These are phyloP conservation scores for Drosophila recens DNA, from an alignment of 2,888 invertebrate genomes.

Conservation along the genomic window DNA sequence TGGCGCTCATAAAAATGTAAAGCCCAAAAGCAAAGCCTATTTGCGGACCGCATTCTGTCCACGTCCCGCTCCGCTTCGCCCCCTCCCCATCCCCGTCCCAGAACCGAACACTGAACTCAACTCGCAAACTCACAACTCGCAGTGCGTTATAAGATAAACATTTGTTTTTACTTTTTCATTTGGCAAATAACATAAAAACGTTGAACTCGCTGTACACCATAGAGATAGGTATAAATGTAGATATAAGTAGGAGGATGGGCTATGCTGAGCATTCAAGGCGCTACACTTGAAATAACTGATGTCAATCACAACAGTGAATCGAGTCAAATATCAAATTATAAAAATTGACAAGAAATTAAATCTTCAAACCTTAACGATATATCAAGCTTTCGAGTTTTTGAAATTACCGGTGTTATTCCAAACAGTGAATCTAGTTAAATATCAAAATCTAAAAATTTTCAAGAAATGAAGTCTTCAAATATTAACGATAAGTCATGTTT, in stretches of 20 bases:
- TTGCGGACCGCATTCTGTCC: slow-evolving; percentile 65
- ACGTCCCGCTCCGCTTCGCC: neutral
- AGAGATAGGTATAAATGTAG: slow-evolving; percentile 19
- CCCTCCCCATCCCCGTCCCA: neutral
- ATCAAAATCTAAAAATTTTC: no score
- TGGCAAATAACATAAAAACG: slow-evolving; percentile 76
- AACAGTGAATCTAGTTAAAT: no score
- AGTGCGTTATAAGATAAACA: slow-evolving; percentile 75
- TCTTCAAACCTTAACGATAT: no score
- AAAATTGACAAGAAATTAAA: no score
- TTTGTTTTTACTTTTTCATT: slow-evolving; percentile 80
- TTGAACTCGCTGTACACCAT: slow-evolving; percentile 61
- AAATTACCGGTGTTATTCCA: neutral
- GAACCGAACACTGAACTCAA: slow-evolving; percentile 26
- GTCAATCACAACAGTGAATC: no score
- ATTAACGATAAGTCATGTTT: no score
- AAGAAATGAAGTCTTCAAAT: no score
- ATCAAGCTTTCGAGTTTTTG: neutral
- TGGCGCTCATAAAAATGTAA: slow-evolving; percentile 71
- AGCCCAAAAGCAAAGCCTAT: slow-evolving; percentile 78
- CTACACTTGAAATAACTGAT: neutral
- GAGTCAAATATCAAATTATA: no score
- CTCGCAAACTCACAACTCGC: slow-evolving; percentile 26
- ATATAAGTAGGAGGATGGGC: slow-evolving; percentile 14
- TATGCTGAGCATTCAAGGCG: slow-evolving; percentile 12